Conservation (phyloP, 2,888 invertebrate species). For the Eledona agricola region DNA sequence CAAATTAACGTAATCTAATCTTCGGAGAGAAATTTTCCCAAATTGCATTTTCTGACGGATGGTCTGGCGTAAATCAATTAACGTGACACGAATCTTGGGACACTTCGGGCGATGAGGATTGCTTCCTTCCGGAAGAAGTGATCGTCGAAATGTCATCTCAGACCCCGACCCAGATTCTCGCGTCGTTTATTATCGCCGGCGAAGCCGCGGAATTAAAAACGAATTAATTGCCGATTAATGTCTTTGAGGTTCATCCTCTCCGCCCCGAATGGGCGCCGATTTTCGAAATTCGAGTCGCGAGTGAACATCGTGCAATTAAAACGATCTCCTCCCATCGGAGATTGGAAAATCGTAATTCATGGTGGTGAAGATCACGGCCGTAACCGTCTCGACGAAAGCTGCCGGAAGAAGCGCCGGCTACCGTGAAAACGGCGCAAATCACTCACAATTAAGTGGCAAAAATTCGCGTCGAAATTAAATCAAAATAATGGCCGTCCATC, state of each 20-base stretch:
- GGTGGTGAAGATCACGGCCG: slow-evolving; percentile 6
- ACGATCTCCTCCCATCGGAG: slow-evolving; percentile 2
- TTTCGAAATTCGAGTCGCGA: slow-evolving; percentile 8
- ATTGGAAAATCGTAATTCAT: slow-evolving; percentile 17
- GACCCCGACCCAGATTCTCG: slow-evolving; percentile 4
- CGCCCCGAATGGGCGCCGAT: slow-evolving; percentile 3
- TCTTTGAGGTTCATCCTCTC: too few species aligned
- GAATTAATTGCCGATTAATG: slow-evolving; percentile 10
- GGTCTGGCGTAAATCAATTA: slow-evolving; percentile 9
- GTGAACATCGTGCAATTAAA: slow-evolving; percentile 15
- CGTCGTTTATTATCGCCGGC: slow-evolving; percentile 3
- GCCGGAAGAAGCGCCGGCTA: slow-evolving; percentile 27
- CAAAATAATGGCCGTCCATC: slow-evolving; percentile 48
- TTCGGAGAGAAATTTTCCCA: slow-evolving; percentile 2
- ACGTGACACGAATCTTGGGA: background rate
- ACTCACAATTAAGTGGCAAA: slow-evolving; percentile 31
- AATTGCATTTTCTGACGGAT: background rate
- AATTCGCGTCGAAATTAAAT: slow-evolving; percentile 37
- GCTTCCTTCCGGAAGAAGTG: slow-evolving; percentile 12
- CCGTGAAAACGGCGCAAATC: slow-evolving; percentile 21
- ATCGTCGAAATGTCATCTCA: slow-evolving; percentile 6
- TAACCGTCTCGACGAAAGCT: slow-evolving; percentile 10
- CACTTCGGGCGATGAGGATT: background rate
- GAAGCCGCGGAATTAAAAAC: slow-evolving; percentile 13
- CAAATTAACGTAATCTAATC: too few species aligned